Conservation (phyloP, 2,113 vertebrate species). For the Entomyzon cyanotis region DNA sequence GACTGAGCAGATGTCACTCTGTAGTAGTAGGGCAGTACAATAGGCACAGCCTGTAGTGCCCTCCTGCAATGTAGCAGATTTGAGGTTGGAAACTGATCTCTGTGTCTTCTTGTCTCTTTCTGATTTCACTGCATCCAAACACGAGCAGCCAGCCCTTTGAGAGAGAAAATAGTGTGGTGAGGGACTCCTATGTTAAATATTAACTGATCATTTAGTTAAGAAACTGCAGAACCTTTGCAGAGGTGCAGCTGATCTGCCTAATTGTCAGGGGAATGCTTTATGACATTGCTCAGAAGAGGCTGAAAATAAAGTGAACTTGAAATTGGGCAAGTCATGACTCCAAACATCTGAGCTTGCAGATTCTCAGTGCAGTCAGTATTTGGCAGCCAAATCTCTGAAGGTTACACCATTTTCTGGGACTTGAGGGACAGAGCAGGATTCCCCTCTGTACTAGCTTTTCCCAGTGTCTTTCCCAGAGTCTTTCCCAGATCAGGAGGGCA, state of each 20-base stretch:
- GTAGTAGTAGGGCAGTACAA: not conserved
- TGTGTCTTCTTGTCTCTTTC: not conserved
- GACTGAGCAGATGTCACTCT: not conserved
- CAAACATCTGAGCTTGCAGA: conserved; percentile 13
- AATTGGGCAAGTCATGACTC: not conserved
- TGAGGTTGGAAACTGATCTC: not conserved
- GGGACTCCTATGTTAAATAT: not conserved
- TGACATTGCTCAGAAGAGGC: not conserved
- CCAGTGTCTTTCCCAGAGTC: not conserved
- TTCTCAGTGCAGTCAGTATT: not conserved
- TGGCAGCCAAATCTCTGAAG: not conserved
- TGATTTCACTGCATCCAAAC: not conserved
- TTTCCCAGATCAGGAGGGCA: not conserved
- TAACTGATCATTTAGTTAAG: not conserved
- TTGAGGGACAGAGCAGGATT: not conserved
- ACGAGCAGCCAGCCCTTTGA: not conserved
- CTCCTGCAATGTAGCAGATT: not conserved
- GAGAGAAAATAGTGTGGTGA: not conserved
- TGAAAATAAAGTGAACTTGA: not conserved
- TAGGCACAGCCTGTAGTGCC: not conserved
- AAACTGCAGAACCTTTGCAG: not conserved
- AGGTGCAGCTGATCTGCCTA: not conserved
- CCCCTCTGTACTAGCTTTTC: not conserved
- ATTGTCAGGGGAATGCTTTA: not conserved
- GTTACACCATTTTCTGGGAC: not conserved